These are phyloP conservation scores for Aselliscus stoliczkanus DNA, from an alignment of 2,797 vertebrate species.

Conservation along the genomic window DNA sequence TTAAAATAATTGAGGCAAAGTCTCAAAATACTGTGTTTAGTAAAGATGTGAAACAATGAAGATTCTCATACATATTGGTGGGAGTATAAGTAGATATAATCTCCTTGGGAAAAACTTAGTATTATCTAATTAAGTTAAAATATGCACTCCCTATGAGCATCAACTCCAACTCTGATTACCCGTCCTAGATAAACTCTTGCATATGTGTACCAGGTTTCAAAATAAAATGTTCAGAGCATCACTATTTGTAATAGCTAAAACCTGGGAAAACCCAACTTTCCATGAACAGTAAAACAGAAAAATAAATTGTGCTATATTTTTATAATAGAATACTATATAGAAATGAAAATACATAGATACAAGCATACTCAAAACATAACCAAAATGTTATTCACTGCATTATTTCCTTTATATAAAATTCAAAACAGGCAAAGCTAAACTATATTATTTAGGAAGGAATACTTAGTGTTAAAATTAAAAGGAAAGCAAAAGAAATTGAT, in stretches of 20 bases:
- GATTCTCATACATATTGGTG: neutral
- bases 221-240: neutral
- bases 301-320: neutral
- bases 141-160: neutral
- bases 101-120: neutral
- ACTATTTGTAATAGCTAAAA: neutral
- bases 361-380: neutral
- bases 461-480: neutral
- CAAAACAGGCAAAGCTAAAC: conserved; percentile 8
- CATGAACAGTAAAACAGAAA: neutral
- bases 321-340: neutral
- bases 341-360: neutral
- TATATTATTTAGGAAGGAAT: neutral
- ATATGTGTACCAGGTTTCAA: neutral
- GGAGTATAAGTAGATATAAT: neutral
- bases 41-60: neutral
- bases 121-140: neutral
- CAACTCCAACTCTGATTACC: neutral
- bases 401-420: conserved; percentile 31
- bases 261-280: neutral
- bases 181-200: neutral
- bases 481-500: neutral
- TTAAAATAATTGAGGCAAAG: neutral
- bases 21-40: neutral
- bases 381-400: neutral